A percentile compares a stretch with the other conserved stretches of the same genome.
These are phyloP conservation scores for Smittia aterrima DNA, from an alignment of 2,888 invertebrate species.

Conservation along the genomic window DNA sequence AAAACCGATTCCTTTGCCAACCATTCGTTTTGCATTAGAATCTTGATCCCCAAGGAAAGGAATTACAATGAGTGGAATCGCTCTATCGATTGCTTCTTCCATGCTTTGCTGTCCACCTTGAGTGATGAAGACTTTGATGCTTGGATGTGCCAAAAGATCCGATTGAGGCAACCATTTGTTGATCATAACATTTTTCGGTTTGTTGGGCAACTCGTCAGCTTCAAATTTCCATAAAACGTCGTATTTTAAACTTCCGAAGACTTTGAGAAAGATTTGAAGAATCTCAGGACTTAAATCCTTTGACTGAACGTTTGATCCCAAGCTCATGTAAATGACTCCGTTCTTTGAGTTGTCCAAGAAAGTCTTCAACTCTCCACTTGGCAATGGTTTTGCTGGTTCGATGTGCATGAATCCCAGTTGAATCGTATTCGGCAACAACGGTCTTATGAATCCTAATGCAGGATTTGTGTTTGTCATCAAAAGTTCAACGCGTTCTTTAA, in stretches of 20 bases:
- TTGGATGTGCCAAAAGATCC: conserved; percentile 38
- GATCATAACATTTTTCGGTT: conserved; percentile 49
- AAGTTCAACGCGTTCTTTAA: neutral
- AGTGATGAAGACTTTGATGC: conserved; percentile 18
- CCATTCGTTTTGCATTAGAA: conserved; percentile 47
- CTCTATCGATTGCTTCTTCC: conserved; percentile 36
- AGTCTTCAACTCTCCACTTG: neutral
- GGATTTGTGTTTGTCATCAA: conserved; percentile 28
- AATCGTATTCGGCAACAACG: conserved; percentile 20
- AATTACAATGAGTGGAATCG: conserved; percentile 28
- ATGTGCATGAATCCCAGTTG: conserved; percentile 36
- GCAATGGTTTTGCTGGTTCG: conserved; percentile 4
- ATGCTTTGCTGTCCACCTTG: conserved; percentile 38
- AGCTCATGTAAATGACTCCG: conserved; percentile 38
- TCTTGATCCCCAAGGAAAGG: conserved; percentile 51
- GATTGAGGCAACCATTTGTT: conserved; percentile 42
- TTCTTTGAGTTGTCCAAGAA: conserved; percentile 35
- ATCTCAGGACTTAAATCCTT: conserved; percentile 47
- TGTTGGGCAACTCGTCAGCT: conserved; percentile 48
- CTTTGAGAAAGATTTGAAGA: conserved; percentile 48
- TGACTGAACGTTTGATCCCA: conserved; percentile 44
- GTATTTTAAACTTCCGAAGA: conserved; percentile 49
- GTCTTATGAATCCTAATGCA: neutral
- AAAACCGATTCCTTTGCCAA: conserved; percentile 48
- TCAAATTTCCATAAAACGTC: conserved; percentile 53